Conservation (phyloP, 2,797 vertebrate genomes). For the Smutsia temminckii region DNA sequence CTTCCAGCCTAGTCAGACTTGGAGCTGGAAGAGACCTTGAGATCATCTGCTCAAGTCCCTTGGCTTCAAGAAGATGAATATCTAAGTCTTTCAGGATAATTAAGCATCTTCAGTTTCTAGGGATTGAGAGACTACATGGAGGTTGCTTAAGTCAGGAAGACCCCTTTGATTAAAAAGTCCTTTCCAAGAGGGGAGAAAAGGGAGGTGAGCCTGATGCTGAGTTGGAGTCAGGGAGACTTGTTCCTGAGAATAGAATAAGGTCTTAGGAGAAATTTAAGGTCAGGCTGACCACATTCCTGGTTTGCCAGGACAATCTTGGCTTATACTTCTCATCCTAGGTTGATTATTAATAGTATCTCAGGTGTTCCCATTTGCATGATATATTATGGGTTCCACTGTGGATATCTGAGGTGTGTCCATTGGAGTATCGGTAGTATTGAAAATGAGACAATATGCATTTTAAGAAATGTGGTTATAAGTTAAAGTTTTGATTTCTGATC, state of each 20-base stretch:
- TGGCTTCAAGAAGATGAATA: background rate
- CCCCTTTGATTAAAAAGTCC: background rate
- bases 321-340: background rate
- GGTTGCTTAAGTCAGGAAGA: background rate
- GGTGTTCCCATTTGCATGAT: background rate
- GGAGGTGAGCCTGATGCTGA: background rate
- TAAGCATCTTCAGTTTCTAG: background rate
- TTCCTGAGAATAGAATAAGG: background rate
- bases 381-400: background rate
- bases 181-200: background rate
- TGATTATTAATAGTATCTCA: background rate
- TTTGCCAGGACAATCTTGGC: background rate
- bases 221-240: background rate
- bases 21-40: background rate
- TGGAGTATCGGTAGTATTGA: background rate
- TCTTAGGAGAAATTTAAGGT: background rate
- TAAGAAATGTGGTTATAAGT: background rate
- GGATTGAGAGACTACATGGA: background rate
- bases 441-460: background rate
- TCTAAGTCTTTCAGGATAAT: background rate
- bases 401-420: background rate
- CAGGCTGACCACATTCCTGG: background rate
- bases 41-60: background rate
- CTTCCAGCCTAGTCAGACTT: background rate
- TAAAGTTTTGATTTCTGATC: conserved; percentile 4